These are phyloP conservation scores for Zaprionus gabonicus DNA, from an alignment of 1,140 invertebrate species.

Conservation along the genomic window DNA sequence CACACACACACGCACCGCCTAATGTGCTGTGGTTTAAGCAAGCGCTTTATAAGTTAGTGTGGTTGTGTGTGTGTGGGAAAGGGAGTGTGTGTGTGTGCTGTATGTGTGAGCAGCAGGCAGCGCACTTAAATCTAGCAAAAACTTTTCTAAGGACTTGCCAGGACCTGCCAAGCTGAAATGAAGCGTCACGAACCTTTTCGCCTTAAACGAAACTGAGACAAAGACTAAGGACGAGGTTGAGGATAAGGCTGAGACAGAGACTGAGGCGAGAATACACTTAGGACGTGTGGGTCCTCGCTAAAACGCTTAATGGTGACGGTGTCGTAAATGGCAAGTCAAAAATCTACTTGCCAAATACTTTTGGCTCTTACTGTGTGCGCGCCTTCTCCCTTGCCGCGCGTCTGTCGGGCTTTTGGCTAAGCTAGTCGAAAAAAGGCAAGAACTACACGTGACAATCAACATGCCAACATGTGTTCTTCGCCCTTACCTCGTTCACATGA, in stretches of 20 bases:
- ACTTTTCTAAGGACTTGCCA: constrained; percentile 47
- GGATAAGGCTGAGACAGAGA: background rate
- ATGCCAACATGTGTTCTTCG: constrained; percentile 69
- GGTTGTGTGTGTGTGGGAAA: constrained; percentile 6
- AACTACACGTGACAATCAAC: constrained; percentile 71
- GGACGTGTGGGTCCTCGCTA: constrained; percentile 29
- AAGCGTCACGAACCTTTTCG: constrained; percentile 31
- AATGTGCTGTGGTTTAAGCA: constrained; percentile 62
- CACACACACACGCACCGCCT: constrained; percentile 26
- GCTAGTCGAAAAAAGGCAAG: constrained; percentile 4
- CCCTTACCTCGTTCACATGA: background rate
- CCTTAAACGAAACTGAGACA: constrained; percentile 11
- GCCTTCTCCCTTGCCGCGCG: background rate
- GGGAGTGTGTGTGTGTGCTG: constrained; percentile 10
- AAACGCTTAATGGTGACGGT: constrained; percentile 47
- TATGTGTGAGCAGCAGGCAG: constrained; percentile 15
- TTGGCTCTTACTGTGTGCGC: constrained; percentile 40
- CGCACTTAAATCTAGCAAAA: constrained; percentile 43
- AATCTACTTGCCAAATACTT: constrained; percentile 81
- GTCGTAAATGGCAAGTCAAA: constrained; percentile 72
- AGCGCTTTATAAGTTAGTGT: constrained; percentile 42
- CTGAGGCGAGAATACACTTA: background rate
- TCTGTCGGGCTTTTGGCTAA: constrained; percentile 4
- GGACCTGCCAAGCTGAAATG: constrained; percentile 30
- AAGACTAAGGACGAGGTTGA: background rate